Evolutionary conservation across 2,113 vertebrate genomes (phyloP), one percentile per base, ranked within the genome.

Genomic region (Kryptolebias marmoratus): DNA sequence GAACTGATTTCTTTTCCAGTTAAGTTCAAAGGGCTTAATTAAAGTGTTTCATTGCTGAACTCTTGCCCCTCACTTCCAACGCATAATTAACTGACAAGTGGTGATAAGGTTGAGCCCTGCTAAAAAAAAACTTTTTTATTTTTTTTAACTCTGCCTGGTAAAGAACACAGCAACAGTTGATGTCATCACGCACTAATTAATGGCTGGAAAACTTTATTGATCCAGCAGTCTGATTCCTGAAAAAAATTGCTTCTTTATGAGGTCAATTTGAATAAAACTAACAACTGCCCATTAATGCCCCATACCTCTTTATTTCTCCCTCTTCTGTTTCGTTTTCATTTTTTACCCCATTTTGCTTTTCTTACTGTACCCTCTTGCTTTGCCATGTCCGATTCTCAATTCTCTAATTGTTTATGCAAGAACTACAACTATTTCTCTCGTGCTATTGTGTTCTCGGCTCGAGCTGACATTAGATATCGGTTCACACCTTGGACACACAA

Each of bases 391-490:
- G 76, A 84, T 75, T 66, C 82, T 71, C 15, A 45, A 55, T 66
- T 71, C 70, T 54, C 22, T 69, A 67, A 63, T 45, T 6, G 30
- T 73, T 82, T 83, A 80, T 77, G 81, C 62, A 82, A 53, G 63
- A 68, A 73, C 81, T 73, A 64, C 73, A 30, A 50, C 82, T 73
- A 73, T 77, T 78, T 74, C 64, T 62, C 63, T 22, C 58, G 72
- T 79, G 59, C 90, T 88, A 91, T 88, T 89, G 87, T 91, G 88
- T 83, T 85, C 90, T 94, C 94, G 92, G 93, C 93, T 90, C 94
- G 89, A 92, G 89, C 95, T 96, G 96, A 95, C 95, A 96, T 93
- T 88, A 93, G 93, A 91, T 94, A 95, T 96, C 95, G 95, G 95
- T 97, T 97, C 95, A 95, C 96, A 96, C 95, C 94, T 92, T 91